Base-by-base conservation (phyloP, 2,888 invertebrate genomes). In the Drosophila atroscutellata region DNA sequence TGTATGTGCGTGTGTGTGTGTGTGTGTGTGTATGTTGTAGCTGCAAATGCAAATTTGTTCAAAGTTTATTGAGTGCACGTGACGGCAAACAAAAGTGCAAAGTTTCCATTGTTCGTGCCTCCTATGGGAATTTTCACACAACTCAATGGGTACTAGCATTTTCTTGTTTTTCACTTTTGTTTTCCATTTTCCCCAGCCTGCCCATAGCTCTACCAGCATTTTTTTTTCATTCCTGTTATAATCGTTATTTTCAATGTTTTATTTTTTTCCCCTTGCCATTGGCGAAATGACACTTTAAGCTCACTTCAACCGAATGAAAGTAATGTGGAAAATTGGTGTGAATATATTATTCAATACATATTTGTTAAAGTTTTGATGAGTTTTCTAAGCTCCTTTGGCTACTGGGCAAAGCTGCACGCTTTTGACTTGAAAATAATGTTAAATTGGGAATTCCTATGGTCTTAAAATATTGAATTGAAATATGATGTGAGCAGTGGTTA, bases 51-150 rank as follows among this genome's bases (percentile, higher is more conserved):
- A 89, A 90, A 89, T 90, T 90, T 86, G 90, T 86, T 89, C 79
- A 81, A 89, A 89, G 90, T 89, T 89, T 89, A 89, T 89, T 89
- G 90, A 86, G 87, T 84, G 90, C 87, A 89, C 89, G 89, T 89
- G 84, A 84, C 86, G 83, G 80, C 84, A 89, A 89, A 89, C 86
- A 89, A 86, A 89, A 86, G 80, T 83, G 86, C 81, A 86, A 86
- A 87, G 80, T 81, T 86, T 68, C 71, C 71, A 67, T 72, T 69
- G 73, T 70, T 68, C 75, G 56, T 64, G 66, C 54, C 47, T 75
- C 59, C 72, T 45, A 37, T 30, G 59, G 50, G 49, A 63, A 57
- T 47, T 24, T 39, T 26, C 37, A 3, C 37, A 32, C 60, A 39
- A 20, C 50, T 32, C 45, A 45, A 42, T 42, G n/a, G 32, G 20